phyloP scores from a whole-genome alignment of 2,888 invertebrate genomes.

The Drosophila parthenogenetica region DNA sequence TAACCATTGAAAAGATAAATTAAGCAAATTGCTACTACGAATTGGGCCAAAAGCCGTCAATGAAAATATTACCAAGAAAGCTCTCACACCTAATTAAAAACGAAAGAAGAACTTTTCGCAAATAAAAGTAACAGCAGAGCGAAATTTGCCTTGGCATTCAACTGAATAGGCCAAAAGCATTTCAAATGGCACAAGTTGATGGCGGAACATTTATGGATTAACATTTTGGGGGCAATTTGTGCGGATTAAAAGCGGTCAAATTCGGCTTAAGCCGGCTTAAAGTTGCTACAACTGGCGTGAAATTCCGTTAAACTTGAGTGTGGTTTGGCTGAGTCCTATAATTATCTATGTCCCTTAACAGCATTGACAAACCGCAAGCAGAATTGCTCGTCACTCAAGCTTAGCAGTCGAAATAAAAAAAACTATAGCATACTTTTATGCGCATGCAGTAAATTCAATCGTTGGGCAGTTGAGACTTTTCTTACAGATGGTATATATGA shows the following conservation, averaged over 20 bases:
- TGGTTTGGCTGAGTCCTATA: not conserved
- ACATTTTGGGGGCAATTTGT: conserved; percentile 33
- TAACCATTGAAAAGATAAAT: conserved; percentile 50
- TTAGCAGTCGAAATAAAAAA: not conserved
- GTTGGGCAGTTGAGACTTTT: too few species aligned
- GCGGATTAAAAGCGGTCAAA: conserved; percentile 34
- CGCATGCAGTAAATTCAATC: not conserved
- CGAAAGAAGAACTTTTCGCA: conserved; percentile 13
- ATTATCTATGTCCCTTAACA: not conserved
- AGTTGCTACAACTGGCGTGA: not conserved
- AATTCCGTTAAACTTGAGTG: not conserved
- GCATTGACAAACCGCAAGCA: not conserved
- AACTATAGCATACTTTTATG: not conserved
- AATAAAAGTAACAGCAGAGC: conserved; percentile 24
- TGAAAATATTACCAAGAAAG: conserved; percentile 28
- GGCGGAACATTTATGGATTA: conserved; percentile 45
- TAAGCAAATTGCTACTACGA: conserved; percentile 49
- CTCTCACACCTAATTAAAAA: conserved; percentile 67
- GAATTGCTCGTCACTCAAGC: not conserved
- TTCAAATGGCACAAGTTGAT: conserved; percentile 47
- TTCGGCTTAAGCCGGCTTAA: conserved; percentile 25
- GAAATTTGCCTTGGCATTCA: conserved; percentile 32
- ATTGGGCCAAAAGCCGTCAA: conserved; percentile 10
- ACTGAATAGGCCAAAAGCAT: conserved; percentile 20
- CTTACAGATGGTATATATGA: too few species aligned